Evolutionary conservation across 2,113 vertebrate species (phyloP), one percentile per base, ranked within the genome.

Genomic region (Suricata suricatta): DNA sequence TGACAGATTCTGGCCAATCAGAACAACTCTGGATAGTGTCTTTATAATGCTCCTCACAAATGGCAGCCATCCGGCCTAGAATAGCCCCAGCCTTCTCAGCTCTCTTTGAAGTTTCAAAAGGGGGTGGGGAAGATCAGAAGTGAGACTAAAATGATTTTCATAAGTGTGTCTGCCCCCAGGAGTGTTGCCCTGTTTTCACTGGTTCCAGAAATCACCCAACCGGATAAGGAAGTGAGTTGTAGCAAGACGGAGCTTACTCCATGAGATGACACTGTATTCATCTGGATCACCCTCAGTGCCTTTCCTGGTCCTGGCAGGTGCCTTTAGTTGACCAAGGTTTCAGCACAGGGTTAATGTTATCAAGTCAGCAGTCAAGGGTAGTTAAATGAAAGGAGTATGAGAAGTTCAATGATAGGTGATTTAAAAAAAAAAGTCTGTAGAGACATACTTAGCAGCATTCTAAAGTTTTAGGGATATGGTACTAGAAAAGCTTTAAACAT

Each of bases 41-140:
- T 69, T 76, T 52, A 2, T 3, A 33, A 50, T 25, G 15, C 33
- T 81, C 7, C 57, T 84, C 13, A 11, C 33, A 5, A 38, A 16
- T 72, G 88, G 13, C 17, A 19, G 27, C 11, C 27, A 33, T 29
- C 50, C 47, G 72, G 64, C 41, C 64, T 89, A 64, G 84, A 54
- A 21, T 25, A 44, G 79, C 77, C n/a, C 66, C 35, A 88, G 92
- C 15, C 31, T 90, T 31, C 13, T 74, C 10, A 29, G 27, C 25
- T 50, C 4, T 21, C 64, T 90, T 76, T 96, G 35, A n/a, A 97
- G 96, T 96, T 95, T 91, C 8, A 0, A 90, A 97, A 29, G 31
- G 25, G 4, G 27, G 12, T 54, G 14, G 54, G 7, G 84, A 16
- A 63, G n/a, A 66, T 64, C 60, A 54, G 3, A 85, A 31, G 19